Percentiles rank a stretch among this genome's conserved stretches.
These are phyloP conservation scores for Oenanthe oenanthe DNA, from an alignment of 2,113 vertebrate species.

Conservation along the genomic window DNA sequence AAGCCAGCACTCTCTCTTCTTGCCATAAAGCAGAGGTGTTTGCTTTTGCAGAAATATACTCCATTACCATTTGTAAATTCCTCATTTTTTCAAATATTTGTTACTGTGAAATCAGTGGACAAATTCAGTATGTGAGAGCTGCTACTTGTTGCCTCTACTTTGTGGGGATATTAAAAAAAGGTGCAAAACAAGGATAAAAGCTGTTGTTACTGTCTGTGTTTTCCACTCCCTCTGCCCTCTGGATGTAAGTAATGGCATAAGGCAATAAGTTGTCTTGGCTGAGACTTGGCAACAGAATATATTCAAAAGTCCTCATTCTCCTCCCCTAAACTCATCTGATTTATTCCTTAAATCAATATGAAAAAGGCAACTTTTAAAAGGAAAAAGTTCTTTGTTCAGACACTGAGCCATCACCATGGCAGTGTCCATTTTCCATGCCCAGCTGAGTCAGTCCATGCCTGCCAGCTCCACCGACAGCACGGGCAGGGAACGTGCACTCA, in stretches of 20 bases:
- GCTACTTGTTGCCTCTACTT: background rate
- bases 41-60: background rate
- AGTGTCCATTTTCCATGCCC: slow-evolving; percentile 48
- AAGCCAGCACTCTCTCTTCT: background rate
- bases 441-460: slow-evolving; percentile 12
- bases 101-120: background rate
- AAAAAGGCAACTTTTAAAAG: background rate
- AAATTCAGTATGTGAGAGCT: background rate
- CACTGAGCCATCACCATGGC: slow-evolving; percentile 42
- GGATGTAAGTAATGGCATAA: background rate
- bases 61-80: background rate
- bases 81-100: background rate
- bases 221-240: background rate
- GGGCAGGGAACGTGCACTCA: background rate
- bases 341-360: slow-evolving; percentile 33
- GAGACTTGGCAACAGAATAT: background rate
- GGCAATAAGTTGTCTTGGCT: background rate
- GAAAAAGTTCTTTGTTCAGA: slow-evolving; percentile 6
- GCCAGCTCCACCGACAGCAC: background rate
- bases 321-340: background rate
- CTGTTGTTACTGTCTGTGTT: background rate
- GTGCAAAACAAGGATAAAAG: background rate
- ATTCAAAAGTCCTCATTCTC: background rate
- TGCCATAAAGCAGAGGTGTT: background rate
- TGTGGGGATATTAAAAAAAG: background rate